Base-by-base conservation (phyloP, 2,113 vertebrate species). In the Triplophysa tibetana region DNA sequence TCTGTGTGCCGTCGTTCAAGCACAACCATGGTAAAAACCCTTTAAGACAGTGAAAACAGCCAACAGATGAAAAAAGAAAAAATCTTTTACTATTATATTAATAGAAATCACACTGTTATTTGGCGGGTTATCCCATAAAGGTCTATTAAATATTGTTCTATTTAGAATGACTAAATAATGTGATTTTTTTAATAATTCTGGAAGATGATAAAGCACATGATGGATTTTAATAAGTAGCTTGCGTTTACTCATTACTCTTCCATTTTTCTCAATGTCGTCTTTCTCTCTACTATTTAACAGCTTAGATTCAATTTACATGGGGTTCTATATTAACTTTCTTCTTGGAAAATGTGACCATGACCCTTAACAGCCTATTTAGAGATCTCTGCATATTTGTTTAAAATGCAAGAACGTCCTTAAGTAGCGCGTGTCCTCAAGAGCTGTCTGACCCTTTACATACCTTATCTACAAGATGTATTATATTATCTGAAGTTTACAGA, bases 131-230 rank as follows among this genome's bases (percentile, higher is more conserved):
- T 33, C 16, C 16, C 61, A 38, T 64, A 11, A 76, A 64, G 60
- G 24, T 75, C 16, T 10, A 41, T 56, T 14, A 7, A 16, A 65
- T 16, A 33, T 38, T 23, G 65, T 65, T 52, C 9, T 16, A 65
- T 16, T 52, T 23, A 33, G 17, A 65, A 76, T 13, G 62, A 66
- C n/a, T 12, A 38, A 12, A 24, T 11, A 77, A 19, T n/a, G 16
- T 10, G 12, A 52, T 3, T 2, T 64, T 23, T 79, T 70, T 41
- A 73, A 17, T 9, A n/a, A 29, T 75, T 75, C 73, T 29, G 73
- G 58, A 41, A 23, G 54, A 76, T 21, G n/a, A 29, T 33, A 21
- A 77, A 77, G 75, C 75, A 77, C 61, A 77, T 77, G 62, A 77
- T 23, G 13, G 17, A 76, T 24, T 38, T 43, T 77, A 77, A 77